Evolutionary conservation across 2,888 invertebrate species (phyloP), one percentile per base, ranked within the genome.

Genomic region (Chrysomela aeneicollis): DNA sequence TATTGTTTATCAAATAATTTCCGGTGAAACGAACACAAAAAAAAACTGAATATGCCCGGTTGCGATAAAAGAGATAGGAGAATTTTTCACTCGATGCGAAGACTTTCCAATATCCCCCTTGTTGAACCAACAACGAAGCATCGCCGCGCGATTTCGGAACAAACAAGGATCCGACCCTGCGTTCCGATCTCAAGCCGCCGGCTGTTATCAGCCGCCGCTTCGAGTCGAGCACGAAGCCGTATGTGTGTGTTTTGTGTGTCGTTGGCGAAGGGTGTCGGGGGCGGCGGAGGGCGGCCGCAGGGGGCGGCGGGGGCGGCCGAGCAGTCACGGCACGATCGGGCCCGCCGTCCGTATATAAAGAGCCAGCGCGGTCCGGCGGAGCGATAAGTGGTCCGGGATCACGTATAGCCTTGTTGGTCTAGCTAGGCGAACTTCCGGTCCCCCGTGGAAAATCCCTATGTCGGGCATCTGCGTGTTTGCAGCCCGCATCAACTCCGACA

Each of bases 351-450:
- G 51, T 60, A 57, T 68, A 70, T 71, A 65, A n/a, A n/a, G n/a
- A n/a, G n/a, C n/a, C n/a, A n/a, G n/a, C 70, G 55, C 61, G 67
- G 65, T 55, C 63, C 61, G 66, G 19, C 59, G 63, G 63, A 63
- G 67, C 71, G 73, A 71, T 74, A 74, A 73, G 74, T 73, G 73
- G 71, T 70, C 72, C 72, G 70, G 73, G 71, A 74, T 72, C 74
- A 74, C 74, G 73, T 74, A 72, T 66, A 69, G 67, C 67, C 67
- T 68, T 70, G 70, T 68, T 68, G 70, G 55, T 35, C 54, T 35
- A 19, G 21, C 32, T 37, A 55, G 35, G 35, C 35, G 2, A 69
- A 64, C 69, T 62, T 60, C 63, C 60, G 57, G 47, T 9, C n/a
- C 59, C 12, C n/a, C n/a, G 10, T 15, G 1, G 57, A 35, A 22